phyloP scores from a whole-genome alignment of 2,797 vertebrate genomes.

The Halcyon smyrnensis region DNA sequence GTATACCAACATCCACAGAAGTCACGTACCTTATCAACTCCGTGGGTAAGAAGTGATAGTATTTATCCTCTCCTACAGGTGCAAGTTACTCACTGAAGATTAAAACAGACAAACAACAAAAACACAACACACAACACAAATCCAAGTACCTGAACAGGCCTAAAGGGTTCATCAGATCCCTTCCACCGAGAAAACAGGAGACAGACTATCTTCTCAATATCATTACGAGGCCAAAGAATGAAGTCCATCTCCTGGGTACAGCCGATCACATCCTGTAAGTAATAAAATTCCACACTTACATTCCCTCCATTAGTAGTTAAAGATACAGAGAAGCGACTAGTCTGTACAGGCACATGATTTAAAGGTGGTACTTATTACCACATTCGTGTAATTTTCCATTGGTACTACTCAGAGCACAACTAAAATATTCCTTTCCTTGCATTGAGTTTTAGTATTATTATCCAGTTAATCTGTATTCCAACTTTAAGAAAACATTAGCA shows the following conservation, averaged over 20 bases:
- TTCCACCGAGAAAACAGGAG: constrained; percentile 99
- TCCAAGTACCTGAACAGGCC: constrained; percentile 95
- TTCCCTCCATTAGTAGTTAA: not conserved
- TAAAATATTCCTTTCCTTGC: not conserved
- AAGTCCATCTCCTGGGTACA: constrained; percentile 99
- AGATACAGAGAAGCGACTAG: not conserved
- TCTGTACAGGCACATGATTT: not conserved
- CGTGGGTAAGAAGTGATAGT: not conserved
- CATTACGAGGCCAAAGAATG: constrained; percentile 99
- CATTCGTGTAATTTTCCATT: not conserved
- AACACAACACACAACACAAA: not conserved
- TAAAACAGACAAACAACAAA: not conserved
- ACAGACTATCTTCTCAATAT: constrained; percentile 99
- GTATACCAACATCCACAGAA: not conserved
- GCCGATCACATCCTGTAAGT: constrained; percentile 91
- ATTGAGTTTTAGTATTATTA: not conserved
- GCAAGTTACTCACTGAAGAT: not conserved
- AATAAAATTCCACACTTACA: not conserved
- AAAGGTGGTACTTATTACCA: not conserved
- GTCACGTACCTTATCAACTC: not conserved
- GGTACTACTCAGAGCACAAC: not conserved
- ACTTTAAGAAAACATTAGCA: not conserved
- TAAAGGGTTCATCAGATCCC: constrained; percentile 97
- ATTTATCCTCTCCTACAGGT: not conserved
- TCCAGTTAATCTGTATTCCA: not conserved